Base-by-base conservation (phyloP, 2,113 vertebrate genomes). In the Spheniscus mendiculus region DNA sequence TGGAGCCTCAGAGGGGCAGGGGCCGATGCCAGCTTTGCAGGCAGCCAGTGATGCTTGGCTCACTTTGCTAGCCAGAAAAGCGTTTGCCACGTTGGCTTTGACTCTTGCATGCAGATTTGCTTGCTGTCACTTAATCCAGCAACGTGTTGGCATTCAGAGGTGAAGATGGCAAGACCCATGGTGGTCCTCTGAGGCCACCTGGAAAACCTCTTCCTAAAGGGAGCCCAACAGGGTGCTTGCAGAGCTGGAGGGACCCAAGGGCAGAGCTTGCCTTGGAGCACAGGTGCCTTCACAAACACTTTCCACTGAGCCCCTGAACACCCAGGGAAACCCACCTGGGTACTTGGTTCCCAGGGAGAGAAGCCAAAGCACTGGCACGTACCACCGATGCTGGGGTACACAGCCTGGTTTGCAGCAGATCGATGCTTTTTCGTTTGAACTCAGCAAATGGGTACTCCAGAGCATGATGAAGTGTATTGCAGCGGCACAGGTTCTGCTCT, bases 301-400 rank as follows among this genome's bases (percentile, higher is more conserved):
- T 77, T 36, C 63, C 58, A 79, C 21, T 2, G 29, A 59, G 22
- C 16, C 42, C 36, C 56, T 56, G 32, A 58, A 34, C 14, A 53
- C 29, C 2, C 23, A 55, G 12, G 25, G 38, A 74, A 89, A 62
- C 59, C 32, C 0, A 0, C 9, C 18, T 27, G 40, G 63, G 4
- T 40, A 32, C 79, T 56, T 29, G 25, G n/a, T 27, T 65, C 40
- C 9, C 32, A 25, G 18, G 26, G 23, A 29, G 71, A 73, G 47
- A 81, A 83, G 32, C 15, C 71, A 65, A 83, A 45, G 52, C 50
- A 32, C 29, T 0, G 0, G 12, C 49, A 4, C 1, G 34, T 10
- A 14, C 13, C 29, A 50, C 16, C 0, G 4, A 32, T 4, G 32
- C 47, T 0, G 1, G 89, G 74, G 25, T 30, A 20, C 2, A 0